Evolutionary conservation across 2,113 vertebrate species (phyloP).

Genomic region (Cottus gobio): DNA sequence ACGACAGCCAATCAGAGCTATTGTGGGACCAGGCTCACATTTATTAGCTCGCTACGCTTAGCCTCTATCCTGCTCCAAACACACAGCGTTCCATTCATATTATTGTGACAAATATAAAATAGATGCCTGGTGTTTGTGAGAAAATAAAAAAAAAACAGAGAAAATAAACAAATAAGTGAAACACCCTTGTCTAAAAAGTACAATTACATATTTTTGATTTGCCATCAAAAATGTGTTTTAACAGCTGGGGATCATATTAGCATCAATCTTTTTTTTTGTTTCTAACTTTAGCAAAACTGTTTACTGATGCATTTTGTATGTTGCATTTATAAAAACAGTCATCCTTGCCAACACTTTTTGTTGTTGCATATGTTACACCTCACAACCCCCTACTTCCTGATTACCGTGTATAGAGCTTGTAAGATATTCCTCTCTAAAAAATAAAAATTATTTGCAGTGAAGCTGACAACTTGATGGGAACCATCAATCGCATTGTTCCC

Average conservation of each 20-base stretch:
- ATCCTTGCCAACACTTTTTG: neutral
- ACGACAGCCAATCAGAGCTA: too few species aligned
- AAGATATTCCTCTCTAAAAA: neutral
- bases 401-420: neutral
- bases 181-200: neutral
- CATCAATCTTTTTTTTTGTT: neutral
- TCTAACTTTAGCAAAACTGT: neutral
- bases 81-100: neutral
- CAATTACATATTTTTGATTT: neutral
- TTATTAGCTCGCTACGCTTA: neutral
- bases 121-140: neutral
- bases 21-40: neutral
- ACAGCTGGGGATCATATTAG: neutral
- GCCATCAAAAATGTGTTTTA: neutral
- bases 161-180: neutral
- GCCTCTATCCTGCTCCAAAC: neutral
- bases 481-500: neutral
- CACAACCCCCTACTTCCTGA: neutral
- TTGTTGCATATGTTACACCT: neutral
- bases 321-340: neutral
- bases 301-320: neutral
- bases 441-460: neutral
- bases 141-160: neutral
- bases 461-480: neutral
- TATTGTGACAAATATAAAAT: neutral